Evolutionary conservation across 1,140 invertebrate genomes (phyloP), one percentile per base, ranked within the genome.

Genomic region (Camponotus vicinus): DNA sequence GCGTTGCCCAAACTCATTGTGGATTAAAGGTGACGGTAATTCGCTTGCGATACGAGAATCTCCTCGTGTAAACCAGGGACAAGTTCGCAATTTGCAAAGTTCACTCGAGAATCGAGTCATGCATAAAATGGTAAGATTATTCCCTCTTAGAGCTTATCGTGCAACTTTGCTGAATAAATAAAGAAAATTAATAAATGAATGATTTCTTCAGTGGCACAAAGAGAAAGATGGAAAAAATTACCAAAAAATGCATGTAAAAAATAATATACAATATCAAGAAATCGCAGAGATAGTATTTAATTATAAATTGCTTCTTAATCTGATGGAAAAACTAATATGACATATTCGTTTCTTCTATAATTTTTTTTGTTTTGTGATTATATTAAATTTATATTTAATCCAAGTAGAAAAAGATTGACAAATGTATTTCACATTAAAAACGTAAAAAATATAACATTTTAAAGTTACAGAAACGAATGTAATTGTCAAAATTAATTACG

Each of bases 11-110:
- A 59, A 40, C 69, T 83, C 79, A 73, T 75, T 75, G 69, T 49
- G 55, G 79, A 73, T 75, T 83, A 75, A 82, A 73, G 79, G 40
- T 73, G 79, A 83, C 69, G 67, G 57, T 83, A 83, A 83, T 83
- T 83, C 79, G 42, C 21, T 70, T 66, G 55, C 57, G 55, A 34
- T 45, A 61, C 79, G 63, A 61, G 45, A 73, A 55, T 82, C 71
- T 59, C 78, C 34, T 34, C 13, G 32, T 37, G 52, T 15, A 7
- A 57, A 45, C 1, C 27, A 59, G 52, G 45, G 61, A 82, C 79
- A 59, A 61, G 79, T 61, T 37, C 52, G 57, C 67, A 82, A 73
- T 73, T 82, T 82, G 40, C 37, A 21, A 82, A 71, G 66, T 71
- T 73, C 8, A 27, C 18, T 59, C 79, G 15, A 45, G 79, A 61